phyloP scores from a whole-genome alignment of 2,888 invertebrate species.

The Morpho helenor region DNA sequence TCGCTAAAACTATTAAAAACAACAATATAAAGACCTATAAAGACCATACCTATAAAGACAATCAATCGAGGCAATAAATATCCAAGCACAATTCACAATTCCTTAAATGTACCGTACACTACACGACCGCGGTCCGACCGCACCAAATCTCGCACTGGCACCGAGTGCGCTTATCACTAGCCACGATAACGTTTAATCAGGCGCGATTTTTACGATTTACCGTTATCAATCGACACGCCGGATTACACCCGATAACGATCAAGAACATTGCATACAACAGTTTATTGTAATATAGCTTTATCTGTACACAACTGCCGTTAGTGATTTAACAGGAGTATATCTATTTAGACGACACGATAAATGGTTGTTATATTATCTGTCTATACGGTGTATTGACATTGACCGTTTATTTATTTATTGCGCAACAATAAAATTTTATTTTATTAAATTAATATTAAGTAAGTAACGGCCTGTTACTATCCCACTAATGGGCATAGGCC shows the following conservation, averaged over 20 bases:
- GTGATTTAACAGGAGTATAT: conserved; percentile 27
- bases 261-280: conserved; percentile 34
- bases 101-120: background rate
- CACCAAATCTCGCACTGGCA: conserved; percentile 15
- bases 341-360: conserved; percentile 17
- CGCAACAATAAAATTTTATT: no score
- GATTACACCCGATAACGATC: conserved; percentile 74
- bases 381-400: background rate
- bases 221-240: conserved; percentile 69
- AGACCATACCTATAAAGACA: no score
- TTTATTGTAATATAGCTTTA: conserved; percentile 21
- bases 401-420: no score
- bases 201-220: conserved; percentile 71
- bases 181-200: conserved; percentile 61
- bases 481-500: no score
- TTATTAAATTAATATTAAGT: no score
- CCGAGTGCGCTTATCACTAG: conserved; percentile 32
- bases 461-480: no score
- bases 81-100: conserved; percentile 2
- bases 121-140: conserved; percentile 1
- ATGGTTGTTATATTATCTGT: conserved; percentile 11
- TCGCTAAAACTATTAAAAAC: no score
- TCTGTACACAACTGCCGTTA: conserved; percentile 14
- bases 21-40: no score
- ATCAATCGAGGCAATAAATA: background rate